Percentiles rank a stretch among this genome's conserved stretches.
Evolutionary conservation across 2,113 vertebrate species (phyloP).

Genomic region (Heterotis niloticus): DNA sequence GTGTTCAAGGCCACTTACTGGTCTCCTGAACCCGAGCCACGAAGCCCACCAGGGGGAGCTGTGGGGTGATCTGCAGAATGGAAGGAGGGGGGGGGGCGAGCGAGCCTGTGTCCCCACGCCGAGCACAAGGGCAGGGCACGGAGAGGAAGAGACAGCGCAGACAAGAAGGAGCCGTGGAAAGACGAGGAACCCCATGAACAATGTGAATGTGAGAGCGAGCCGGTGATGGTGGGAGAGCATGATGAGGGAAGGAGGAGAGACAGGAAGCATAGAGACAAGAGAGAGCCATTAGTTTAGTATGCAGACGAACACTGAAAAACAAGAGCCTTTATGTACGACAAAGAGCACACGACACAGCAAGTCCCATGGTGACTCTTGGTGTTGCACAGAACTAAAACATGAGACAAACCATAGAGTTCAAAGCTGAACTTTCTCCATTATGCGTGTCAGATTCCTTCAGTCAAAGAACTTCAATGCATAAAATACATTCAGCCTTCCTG

Average conservation of each 20-base stretch:
- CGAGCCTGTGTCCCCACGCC: slow-evolving; percentile 73
- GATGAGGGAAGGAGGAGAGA: slow-evolving; percentile 7
- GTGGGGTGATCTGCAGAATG: slow-evolving; percentile 96
- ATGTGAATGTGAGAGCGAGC: neutral
- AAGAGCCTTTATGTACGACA: neutral
- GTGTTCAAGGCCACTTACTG: slow-evolving; percentile 83
- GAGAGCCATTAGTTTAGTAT: slow-evolving; percentile 15
- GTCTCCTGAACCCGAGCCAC: slow-evolving; percentile 99
- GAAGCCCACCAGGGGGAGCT: slow-evolving; percentile 99
- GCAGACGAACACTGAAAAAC: neutral
- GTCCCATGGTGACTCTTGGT: neutral
- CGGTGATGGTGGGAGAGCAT: neutral
- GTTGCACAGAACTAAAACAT: too few relatives aligned
- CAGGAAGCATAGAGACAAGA: neutral
- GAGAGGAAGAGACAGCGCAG: slow-evolving; percentile 5
- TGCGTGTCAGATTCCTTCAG: too few relatives aligned
- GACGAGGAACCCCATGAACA: neutral
- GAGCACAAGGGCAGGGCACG: slow-evolving; percentile 44
- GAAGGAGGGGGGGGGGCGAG: slow-evolving; percentile 95
- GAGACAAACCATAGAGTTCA: neutral
- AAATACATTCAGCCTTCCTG: too few relatives aligned
- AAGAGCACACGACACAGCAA: neutral
- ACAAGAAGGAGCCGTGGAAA: slow-evolving; percentile 2
- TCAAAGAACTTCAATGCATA: too few relatives aligned
- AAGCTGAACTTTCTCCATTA: neutral